Base-by-base conservation (phyloP, 2,113 vertebrate species). In the Eleginops maclovinus region DNA sequence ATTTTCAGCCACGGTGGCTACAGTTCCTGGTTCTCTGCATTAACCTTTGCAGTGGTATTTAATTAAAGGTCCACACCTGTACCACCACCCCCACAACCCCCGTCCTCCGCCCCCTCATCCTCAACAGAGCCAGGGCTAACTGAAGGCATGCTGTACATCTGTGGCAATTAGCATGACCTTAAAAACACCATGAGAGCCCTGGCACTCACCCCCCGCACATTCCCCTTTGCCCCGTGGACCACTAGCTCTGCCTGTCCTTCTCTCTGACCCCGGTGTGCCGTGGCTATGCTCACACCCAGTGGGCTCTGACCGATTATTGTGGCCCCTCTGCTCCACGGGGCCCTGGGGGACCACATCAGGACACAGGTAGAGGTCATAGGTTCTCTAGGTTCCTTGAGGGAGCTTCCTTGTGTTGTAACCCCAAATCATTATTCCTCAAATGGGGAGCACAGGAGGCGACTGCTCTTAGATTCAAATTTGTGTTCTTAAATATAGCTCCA, bases 41-140 rank as follows among this genome's bases (percentile, higher is more conserved):
- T 94, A 93, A 94, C 94, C 91, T 95, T 95, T 95, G 84, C 89
- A 76, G 85, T 94, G 91, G 89, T 95, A 94, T 94, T 95, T 94
- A 94, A 95, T 94, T 94, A 94, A 94, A 94, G 93, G 91, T 94
- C 92, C 92, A 92, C 92, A 94, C 93, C 90, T 93, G 91, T 85
- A 92, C 56, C 77, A 67, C 61, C 63, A 82, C 77, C 88, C 70
- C 67, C 47, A 75, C 81, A 55, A 69, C 85, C 82, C 73, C 68
- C 63, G 21, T 70, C 68, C 56, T 67, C 41, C 26, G 22, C 77
- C 50, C 24, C 77, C 68, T 79, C 82, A 41, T 72, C 82, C 68
- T 81, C 74, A 61, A 53, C 74, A 83, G 74, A 87, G 68, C 62
- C 50, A 26, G 70, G 80, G 83, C 89, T 88, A 90, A 89, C 92